Evolutionary conservation across 2,797 vertebrate species (phyloP).

Genomic region (Urosaurus nigricauda): DNA sequence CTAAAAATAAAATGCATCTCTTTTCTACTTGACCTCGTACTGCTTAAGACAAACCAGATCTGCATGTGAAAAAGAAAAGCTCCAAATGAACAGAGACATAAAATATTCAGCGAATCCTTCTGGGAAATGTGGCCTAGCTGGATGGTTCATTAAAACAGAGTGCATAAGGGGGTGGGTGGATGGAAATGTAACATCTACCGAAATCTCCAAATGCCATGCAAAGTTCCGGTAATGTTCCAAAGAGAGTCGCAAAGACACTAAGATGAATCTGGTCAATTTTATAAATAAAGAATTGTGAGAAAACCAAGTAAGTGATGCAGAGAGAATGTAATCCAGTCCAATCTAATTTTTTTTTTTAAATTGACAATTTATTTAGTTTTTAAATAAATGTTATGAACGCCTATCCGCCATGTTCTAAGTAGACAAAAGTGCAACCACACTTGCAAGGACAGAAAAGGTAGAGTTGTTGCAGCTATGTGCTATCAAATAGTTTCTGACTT

Average conservation of each 20-base stretch:
- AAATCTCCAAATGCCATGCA: conserved; percentile 22
- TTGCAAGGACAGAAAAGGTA: too few species aligned
- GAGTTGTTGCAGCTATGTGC: too few species aligned
- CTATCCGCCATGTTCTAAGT: not conserved
- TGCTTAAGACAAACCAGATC: conserved; percentile 43
- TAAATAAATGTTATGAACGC: not conserved
- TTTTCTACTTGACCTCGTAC: conserved; percentile 38
- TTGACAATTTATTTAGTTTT: not conserved
- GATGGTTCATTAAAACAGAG: conserved; percentile 34
- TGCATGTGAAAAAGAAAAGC: conserved; percentile 43
- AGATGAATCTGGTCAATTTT: conserved; percentile 6
- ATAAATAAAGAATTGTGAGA: not conserved
- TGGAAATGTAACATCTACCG: conserved; percentile 1
- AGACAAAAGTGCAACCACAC: too few species aligned
- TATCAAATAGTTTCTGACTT: too few species aligned
- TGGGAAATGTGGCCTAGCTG: conserved; percentile 31
- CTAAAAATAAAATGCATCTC: conserved; percentile 36
- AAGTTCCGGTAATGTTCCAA: conserved; percentile 4
- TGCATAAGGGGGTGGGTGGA: not conserved
- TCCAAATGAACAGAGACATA: conserved; percentile 36
- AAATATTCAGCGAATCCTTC: conserved; percentile 38
- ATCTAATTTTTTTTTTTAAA: not conserved
- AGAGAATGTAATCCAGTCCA: not conserved
- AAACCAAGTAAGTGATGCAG: not conserved
- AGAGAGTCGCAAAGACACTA: not conserved